Conservation (phyloP, 2,113 vertebrate species). For the Alligator mississippiensis region DNA sequence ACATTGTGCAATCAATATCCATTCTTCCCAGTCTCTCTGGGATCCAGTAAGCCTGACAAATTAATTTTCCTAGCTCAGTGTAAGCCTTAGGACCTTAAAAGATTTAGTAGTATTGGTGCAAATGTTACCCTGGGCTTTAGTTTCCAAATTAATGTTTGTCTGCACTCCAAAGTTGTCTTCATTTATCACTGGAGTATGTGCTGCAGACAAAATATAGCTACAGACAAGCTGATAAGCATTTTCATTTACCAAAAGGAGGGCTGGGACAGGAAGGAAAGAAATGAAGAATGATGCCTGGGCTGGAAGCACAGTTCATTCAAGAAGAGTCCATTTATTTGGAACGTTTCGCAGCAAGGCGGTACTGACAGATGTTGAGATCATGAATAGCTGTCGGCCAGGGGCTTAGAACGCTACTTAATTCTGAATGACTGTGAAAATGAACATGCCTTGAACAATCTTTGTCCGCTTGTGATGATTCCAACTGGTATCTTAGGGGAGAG, state of each 20-base stretch:
- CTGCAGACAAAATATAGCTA: background rate
- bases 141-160: conserved; percentile 12
- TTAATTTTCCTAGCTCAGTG: background rate
- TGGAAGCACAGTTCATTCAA: background rate
- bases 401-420: background rate
- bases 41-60: background rate
- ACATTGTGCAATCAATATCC: background rate
- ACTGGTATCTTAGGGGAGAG: accelerated
- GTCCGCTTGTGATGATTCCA: background rate
- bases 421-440: conserved; percentile 3
- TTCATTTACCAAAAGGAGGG: background rate
- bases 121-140: background rate
- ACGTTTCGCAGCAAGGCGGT: background rate
- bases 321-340: background rate
- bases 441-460: background rate
- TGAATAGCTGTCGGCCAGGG: background rate
- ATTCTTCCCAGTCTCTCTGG: background rate
- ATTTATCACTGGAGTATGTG: background rate
- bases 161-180: background rate
- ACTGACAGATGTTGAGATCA: background rate
- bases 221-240: background rate
- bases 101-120: background rate
- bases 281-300: background rate
- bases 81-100: background rate
- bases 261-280: background rate